Evolutionary conservation across 2,888 invertebrate species (phyloP), one percentile per base, ranked within the genome.

Genomic region (Smittia sp.): DNA sequence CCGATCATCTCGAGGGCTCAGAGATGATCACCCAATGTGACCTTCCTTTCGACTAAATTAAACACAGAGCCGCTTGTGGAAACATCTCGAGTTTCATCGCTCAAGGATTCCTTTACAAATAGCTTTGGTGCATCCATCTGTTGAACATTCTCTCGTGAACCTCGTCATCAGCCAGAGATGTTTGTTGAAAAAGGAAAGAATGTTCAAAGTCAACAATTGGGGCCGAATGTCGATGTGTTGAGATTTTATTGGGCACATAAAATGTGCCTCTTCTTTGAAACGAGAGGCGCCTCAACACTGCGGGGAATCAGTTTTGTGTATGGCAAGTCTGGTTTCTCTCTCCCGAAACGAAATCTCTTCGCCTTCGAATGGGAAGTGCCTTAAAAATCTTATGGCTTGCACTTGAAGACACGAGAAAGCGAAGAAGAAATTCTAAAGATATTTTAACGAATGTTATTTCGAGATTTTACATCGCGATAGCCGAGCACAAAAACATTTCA

Each of bases 121-220:
- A 2, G 46, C n/a, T 46, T n/a, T 58, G 46, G 11, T 38, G 9
- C 67, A 70, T 70, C 69, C 69, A 70, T 70, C 69, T 70, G 69
- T 70, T 70, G 69, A 70, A 70, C 69, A 70, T 52, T 32, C 52
- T 27, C 41, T 41, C 24, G 20, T 24, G n/a, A 38, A 38, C 2
- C n/a, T 38, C 32, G 27, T 66, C 66, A 70, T 70, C 69, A 13
- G 18, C 54, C 54, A 39, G 9, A 27, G 18, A 27, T 70, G 69
- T 54, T 70, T 54, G 24, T 32, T 54, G 15, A 65, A 27, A 46
- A 32, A 41, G 41, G 41, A 41, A 68, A 68, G 69, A 70, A 70
- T 70, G 41, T 70, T 70, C 32, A 32, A 70, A 70, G 69, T 70
- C 69, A 70, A 70, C 52, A 70, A 70, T 54, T 68, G 39, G 11